Conservation (phyloP, 2,888 invertebrate genomes). For the Yponomeuta malinellus region DNA sequence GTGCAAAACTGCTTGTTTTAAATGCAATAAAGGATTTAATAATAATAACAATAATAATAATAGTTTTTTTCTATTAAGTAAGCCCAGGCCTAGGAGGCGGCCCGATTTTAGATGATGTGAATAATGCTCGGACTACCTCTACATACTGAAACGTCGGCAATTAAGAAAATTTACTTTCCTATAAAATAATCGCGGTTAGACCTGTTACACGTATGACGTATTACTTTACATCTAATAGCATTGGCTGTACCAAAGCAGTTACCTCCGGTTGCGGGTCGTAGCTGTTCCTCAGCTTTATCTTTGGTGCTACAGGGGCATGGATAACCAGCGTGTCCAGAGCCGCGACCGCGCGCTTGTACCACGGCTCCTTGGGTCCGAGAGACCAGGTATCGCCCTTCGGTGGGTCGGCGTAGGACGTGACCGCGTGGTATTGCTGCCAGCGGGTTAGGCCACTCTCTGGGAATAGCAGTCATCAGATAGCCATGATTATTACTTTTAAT, state of each 20-base stretch:
- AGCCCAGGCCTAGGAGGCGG: no score
- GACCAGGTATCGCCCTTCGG: conserved; percentile 50
- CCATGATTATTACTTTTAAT: background rate
- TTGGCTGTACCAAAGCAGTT: conserved; percentile 20
- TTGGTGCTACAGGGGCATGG: conserved; percentile 54
- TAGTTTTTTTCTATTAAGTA: no score
- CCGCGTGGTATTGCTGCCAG: conserved; percentile 60
- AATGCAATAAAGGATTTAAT: no score
- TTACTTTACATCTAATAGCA: no score
- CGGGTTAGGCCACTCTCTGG: conserved; percentile 61
- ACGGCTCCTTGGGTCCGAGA: conserved; percentile 48
- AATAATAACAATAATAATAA: no score
- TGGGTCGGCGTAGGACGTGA: conserved; percentile 45
- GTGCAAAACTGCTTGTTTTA: no score
- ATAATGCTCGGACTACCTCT: no score
- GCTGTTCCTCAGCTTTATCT: conserved; percentile 41
- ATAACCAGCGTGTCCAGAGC: conserved; percentile 41
- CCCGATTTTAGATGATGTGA: no score
- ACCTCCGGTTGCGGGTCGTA: conserved; percentile 44
- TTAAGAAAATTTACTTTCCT: no score
- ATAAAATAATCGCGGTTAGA: no score
- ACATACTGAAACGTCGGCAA: no score
- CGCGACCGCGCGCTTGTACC: conserved; percentile 54
- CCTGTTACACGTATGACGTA: no score
- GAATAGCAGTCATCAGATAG: background rate